phyloP scores from a whole-genome alignment of 2,888 invertebrate species.

The Parasteatoda lunata region DNA sequence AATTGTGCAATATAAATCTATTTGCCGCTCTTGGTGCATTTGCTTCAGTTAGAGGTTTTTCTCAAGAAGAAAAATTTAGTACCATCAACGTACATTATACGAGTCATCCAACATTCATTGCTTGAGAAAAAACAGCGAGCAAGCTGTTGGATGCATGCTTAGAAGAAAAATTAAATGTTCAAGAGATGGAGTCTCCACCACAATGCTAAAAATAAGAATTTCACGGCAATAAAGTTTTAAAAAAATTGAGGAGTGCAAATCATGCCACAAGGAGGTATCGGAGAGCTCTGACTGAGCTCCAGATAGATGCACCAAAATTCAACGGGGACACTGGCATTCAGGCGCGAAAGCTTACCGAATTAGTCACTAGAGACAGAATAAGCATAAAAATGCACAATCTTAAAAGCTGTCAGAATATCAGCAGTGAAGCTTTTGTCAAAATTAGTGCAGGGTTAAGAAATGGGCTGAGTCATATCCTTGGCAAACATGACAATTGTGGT shows the following conservation, averaged over 20 bases:
- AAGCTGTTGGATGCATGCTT: too few relatives aligned
- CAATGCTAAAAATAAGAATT: background rate
- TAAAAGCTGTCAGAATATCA: background rate
- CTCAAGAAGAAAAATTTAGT: too few relatives aligned
- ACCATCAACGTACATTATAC: too few relatives aligned
- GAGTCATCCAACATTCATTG: too few relatives aligned
- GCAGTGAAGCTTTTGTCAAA: background rate
- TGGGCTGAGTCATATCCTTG: conserved; percentile 11
- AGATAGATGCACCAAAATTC: background rate
- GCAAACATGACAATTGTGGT: too few relatives aligned
- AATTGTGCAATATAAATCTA: too few relatives aligned
- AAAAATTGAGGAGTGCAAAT: conserved; percentile 12
- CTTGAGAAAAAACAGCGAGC: too few relatives aligned
- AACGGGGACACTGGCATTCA: background rate
- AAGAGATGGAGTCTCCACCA: background rate
- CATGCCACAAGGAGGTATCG: background rate
- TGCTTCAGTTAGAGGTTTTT: too few relatives aligned
- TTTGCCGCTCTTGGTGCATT: too few relatives aligned
- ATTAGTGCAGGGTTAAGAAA: conserved; percentile 4
- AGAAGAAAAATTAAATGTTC: too few relatives aligned
- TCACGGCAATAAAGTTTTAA: background rate
- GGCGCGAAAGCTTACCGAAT: background rate
- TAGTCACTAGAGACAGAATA: background rate
- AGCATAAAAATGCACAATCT: background rate
- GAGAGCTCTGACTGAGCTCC: background rate